Evolutionary conservation across 1,140 invertebrate species (phyloP), one percentile per base, ranked within the genome.

Genomic region (Micrasema minimum): DNA sequence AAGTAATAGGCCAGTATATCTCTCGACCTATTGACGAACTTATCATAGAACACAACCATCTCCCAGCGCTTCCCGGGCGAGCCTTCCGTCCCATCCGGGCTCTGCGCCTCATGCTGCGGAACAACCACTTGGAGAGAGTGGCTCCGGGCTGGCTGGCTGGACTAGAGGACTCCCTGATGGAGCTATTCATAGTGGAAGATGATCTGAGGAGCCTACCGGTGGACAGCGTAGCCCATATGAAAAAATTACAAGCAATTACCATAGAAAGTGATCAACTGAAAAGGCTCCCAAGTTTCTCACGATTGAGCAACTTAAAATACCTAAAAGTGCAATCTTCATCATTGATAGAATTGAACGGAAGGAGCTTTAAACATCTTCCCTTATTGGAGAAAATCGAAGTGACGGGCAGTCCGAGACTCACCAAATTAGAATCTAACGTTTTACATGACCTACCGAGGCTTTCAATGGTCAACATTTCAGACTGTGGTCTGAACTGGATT

Each of bases 111-210:
- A 94, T 95, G 91, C 77, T 96, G 53, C 85, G 93, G 2, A 90
- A 94, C 76, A 96, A 96, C 81, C 89, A 90, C 18, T 80, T 96
- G 4, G 92, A 95, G 78, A 85, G 92, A 48, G 87, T 96, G 4
- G 92, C 93, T 0, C 88, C 90, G 26, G 90, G 93, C 53, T 94
- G 93, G 90, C 82, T 95, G 26, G 88, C 90, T 43, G 90, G 90
- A 57, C 83, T 94, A 18, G 92, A 95, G 79, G 87, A 88, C 26
- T 90, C 88, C 22, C 79, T 95, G 18, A 86, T 94, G 72, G 93
- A 95, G 82, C 85, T 96, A 7, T 95, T 91, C 72, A 86, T 96
- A 11, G 93, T 95, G 0, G 93, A 96, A 81, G 91, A 92, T 9
- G 90, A 91, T 74, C 79, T 96, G 23, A 85, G 90, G 26, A 92